Evolutionary conservation across 2,888 invertebrate genomes (phyloP).

Genomic region (Plutella xylostella): DNA sequence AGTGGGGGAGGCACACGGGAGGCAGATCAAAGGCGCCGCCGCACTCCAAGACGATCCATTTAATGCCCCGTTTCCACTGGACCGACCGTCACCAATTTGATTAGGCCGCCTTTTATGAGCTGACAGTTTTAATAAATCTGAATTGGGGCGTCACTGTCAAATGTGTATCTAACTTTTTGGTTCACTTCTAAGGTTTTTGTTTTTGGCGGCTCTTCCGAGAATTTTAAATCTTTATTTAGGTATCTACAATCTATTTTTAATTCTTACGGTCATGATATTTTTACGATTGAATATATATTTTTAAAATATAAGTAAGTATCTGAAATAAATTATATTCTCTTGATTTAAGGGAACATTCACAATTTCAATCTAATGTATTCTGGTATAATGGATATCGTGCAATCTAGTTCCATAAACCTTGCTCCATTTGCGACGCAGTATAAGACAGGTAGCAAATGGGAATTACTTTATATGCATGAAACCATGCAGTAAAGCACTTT

Average conservation of each 20-base stretch:
- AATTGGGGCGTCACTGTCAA: background rate
- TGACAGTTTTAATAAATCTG: slow-evolving; percentile 9
- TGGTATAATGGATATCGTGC: no score
- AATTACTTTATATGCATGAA: slow-evolving; percentile 56
- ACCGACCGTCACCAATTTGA: slow-evolving; percentile 8
- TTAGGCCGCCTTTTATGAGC: slow-evolving; percentile 1
- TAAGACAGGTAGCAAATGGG: slow-evolving; percentile 20
- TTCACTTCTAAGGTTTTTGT: background rate
- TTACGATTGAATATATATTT: no score
- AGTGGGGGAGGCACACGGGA: slow-evolving; percentile 35
- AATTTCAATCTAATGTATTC: no score
- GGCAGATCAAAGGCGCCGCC: slow-evolving; percentile 61
- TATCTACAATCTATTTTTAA: no score
- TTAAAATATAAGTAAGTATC: no score
- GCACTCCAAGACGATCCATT: slow-evolving; percentile 40
- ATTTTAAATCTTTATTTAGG: no score
- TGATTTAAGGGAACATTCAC: no score
- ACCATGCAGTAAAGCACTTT: no score
- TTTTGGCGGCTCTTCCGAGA: background rate
- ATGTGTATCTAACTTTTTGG: background rate
- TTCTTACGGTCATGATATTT: no score
- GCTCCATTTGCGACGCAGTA: no score
- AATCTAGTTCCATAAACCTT: no score
- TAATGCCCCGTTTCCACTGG: slow-evolving; percentile 44
- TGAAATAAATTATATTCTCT: no score